Base-by-base conservation (phyloP, 2,888 invertebrate species). In the Prosapia bicincta region DNA sequence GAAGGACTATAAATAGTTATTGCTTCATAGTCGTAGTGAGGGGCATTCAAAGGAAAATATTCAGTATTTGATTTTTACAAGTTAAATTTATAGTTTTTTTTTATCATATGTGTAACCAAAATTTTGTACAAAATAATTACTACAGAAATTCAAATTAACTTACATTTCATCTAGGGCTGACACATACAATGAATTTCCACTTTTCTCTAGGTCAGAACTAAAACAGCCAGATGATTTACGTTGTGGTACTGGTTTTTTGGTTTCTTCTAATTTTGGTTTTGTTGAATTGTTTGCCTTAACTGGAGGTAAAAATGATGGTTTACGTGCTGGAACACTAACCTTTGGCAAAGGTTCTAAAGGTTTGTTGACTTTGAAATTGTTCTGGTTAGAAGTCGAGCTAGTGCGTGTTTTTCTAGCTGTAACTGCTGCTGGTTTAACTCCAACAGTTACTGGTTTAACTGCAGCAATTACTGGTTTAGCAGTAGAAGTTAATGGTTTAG, bases 161-260 rank as follows among this genome's bases (percentile, higher is more conserved):
- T 26, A 78, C 69, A 78, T 79, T 71, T 80, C 80, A 66, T 69
- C 69, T 30, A 80, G 75, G 43, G 80, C 80, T 65, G 79, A 78
- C 38, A 79, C 78, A 69, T 80, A 80, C 69, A 80, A 75, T 13
- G 79, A 79, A 66, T 77, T 77, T 23, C 79, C 80, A 23, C 74
- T 76, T 24, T 76, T 78, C 23, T 79, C 79, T 38, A 78, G 38
- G 54, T 78, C 78, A 69, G 77, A 69, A 32, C 78, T 76, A 15
- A 66, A 28, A 3, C 70, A 38, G 0, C 69, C 65, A 68, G 70
- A 43, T n/a, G 67, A 65, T 32, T 75, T 26, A 10, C 84, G 83
- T 80, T 85, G 85, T 69, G 82, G 79, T 43, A 82, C 83, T 25
- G 85, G 85, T 77, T 85, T 83, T 78, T 84, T 83, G 43, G 83